Evolutionary conservation across 2,797 vertebrate species (phyloP), one percentile per base, ranked within the genome.

Genomic region (Onychomys torridus): DNA sequence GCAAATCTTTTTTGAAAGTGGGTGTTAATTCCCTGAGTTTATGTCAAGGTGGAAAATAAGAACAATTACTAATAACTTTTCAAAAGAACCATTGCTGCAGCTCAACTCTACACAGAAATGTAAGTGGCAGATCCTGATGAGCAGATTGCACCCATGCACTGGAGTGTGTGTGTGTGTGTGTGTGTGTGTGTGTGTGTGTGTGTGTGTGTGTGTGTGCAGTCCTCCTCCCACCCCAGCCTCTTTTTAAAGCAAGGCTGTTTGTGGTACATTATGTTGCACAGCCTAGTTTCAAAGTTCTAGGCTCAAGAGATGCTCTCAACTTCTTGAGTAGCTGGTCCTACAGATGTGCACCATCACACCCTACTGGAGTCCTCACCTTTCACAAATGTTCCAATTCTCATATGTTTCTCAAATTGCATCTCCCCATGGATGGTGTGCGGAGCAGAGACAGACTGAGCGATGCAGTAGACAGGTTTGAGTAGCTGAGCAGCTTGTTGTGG

Each of bases 1-100:
- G 71, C 40, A 96, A 78, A n/a, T 86, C 73, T 69, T 85, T 95
- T 32, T 95, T n/a, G 94, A 71, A 96, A 76, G 21, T 34, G 55
- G 0, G 1, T n/a, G 90, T 96, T 81, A 91, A 21, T 79, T 93
- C 59, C 13, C 46, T 95, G 75, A 94, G 40, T 52, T 89, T 11
- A 94, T 61, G 77, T 46, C 79, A 40, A 73, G 43, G 10, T 94
- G 34, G 23, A 94, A 96, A 94, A 87, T 82, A 67, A 89, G 49
- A 89, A 59, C 5, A 93, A 11, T 96, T 69, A 88, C 40, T 73
- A 49, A 63, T 90, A 43, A 43, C n/a, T 88, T 95, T 90, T 90
- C 49, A 52, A 78, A 93, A 84, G 85, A 86, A 59, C 59, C 65
- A 76, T 0, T 43, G 8, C 57, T 81, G 17, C 40, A 67, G n/a